phyloP scores from a whole-genome alignment of 2,113 vertebrate genomes.

The Phaethornis superciliosus region DNA sequence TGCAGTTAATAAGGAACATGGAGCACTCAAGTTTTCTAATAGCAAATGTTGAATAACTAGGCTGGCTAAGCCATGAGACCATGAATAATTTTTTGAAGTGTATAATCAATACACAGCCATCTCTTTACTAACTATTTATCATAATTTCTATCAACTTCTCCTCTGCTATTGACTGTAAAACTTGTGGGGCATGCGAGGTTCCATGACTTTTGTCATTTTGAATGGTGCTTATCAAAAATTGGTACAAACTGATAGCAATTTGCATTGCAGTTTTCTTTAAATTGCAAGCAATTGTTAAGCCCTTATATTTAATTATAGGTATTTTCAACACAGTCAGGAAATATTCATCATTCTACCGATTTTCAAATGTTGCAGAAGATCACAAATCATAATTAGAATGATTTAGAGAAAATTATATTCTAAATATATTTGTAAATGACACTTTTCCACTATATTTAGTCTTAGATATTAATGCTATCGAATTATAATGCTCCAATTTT shows the following conservation, averaged over 20 bases:
- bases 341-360: neutral
- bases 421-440: neutral
- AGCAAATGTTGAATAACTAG: neutral
- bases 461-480: neutral
- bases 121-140: neutral
- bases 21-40: rapidly evolving
- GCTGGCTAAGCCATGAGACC: rapidly evolving
- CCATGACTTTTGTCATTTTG: neutral
- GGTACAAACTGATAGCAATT: neutral
- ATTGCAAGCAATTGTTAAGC: neutral
- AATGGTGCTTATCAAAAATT: neutral
- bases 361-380: neutral
- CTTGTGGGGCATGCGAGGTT: neutral
- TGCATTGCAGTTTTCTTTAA: neutral
- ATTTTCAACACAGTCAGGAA: neutral
- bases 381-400: neutral
- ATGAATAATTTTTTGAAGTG: neutral
- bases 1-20: rapidly evolving
- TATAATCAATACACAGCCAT: neutral
- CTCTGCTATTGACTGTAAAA: neutral
- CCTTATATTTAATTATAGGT: neutral
- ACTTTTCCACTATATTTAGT: neutral
- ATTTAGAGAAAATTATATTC: neutral
- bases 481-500: neutral
- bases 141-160: neutral